Evolutionary conservation across 2,113 vertebrate genomes (phyloP), one percentile per base, ranked within the genome.

Genomic region (Malurus melanocephalus): DNA sequence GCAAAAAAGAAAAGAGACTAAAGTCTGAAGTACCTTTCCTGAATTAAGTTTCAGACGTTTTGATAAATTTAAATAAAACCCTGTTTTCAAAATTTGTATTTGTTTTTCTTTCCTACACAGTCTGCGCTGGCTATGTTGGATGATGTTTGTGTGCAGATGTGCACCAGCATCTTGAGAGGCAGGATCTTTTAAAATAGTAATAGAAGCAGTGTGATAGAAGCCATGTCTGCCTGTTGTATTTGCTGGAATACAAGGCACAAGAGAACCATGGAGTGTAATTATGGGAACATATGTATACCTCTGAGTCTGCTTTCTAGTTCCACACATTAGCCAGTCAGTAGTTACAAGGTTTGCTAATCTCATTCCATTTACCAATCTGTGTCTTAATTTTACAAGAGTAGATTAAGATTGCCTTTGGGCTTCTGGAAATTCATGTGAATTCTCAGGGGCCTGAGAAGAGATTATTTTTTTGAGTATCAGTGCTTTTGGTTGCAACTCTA

Each of bases 1-100:
- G 79, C 96, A 6, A 98, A 98, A 94, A 99, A 98, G 94, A 96
- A 94, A 93, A 98, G 96, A 49, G 16, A 53, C 64, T 88, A 7
- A 88, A 81, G n/a, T 89, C 35, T 87, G 64, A 91, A 48, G 51
- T 91, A 76, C 74, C 65, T 90, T 91, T 85, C 40, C 24, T 80
- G 68, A 57, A 28, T 32, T 56, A 81, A 24, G 53, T 88, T 75
- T 83, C 51, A 56, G 69, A 65, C 0, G 0, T 11, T 83, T 93
- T 88, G 7, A 64, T 87, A 72, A 84, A 12, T 92, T 89, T 33
- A 21, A 96, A 90, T 95, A 93, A 94, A 91, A 87, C 32, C 40
- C 10, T 43, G 10, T 85, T 92, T 91, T 80, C 61, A 76, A 81
- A 91, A n/a, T 45, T 11, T 1, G 1, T 43, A 3, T 68, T 7